These are phyloP conservation scores for Notospermus geniculatus DNA, from an alignment of 1,140 invertebrate species.

Conservation along the genomic window DNA sequence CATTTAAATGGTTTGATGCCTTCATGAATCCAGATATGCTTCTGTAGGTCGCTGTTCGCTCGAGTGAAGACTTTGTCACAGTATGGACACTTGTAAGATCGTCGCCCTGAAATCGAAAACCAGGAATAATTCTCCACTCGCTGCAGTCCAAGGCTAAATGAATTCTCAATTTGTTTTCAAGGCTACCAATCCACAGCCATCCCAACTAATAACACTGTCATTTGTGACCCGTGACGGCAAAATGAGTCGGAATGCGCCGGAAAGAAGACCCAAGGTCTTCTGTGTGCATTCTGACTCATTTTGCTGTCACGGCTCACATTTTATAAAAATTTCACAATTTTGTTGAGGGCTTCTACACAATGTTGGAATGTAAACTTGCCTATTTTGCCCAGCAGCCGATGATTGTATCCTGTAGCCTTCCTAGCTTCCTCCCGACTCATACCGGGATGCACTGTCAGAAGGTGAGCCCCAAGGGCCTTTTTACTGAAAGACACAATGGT, in stretches of 20 bases:
- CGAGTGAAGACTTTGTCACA: constrained; percentile 50
- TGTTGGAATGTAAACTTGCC: constrained; percentile 26
- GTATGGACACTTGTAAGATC: constrained; percentile 53
- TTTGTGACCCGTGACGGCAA: no score
- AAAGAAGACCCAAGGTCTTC: no score
- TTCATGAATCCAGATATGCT: constrained; percentile 57
- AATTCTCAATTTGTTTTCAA: no score
- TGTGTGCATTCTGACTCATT: no score
- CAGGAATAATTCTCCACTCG: no score
- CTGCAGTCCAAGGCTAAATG: no score
- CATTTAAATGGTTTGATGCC: constrained; percentile 56
- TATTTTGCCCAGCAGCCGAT: constrained; percentile 44
- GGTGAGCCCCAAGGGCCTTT: constrained; percentile 39
- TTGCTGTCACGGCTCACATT: no score
- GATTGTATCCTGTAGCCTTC: constrained; percentile 34
- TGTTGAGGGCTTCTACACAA: not conserved
- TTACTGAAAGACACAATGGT: constrained; percentile 30
- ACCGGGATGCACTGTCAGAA: constrained; percentile 37
- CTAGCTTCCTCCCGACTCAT: constrained; percentile 34
- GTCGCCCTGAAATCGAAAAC: constrained; percentile 43
- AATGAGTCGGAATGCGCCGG: no score
- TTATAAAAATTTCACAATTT: not conserved
- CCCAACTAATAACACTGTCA: no score
- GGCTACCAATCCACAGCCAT: no score
- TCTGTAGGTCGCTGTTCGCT: constrained; percentile 52